phyloP scores from a whole-genome alignment of 64 coral and sea anemone genomes.

The Cladopsammia gracilis region DNA sequence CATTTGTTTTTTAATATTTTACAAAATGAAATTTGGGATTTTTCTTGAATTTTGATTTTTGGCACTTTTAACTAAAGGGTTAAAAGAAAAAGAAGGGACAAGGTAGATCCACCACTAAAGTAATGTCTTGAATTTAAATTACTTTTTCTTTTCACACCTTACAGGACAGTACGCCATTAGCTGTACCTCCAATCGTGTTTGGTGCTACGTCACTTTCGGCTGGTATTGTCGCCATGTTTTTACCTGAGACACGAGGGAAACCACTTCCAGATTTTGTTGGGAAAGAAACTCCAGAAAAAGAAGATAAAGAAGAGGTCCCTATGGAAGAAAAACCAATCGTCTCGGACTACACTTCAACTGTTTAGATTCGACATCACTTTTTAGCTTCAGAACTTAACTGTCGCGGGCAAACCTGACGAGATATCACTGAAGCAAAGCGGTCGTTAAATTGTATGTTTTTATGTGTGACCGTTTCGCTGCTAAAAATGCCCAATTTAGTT shows the following conservation, averaged over 20 bases:
- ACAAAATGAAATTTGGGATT: too few relatives aligned
- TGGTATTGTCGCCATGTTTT: slow-evolving; percentile 70
- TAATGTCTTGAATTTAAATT: neutral
- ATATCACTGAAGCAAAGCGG: too few relatives aligned
- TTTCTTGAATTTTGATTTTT: too few relatives aligned
- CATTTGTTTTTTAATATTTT: too few relatives aligned
- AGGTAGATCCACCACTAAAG: too few relatives aligned
- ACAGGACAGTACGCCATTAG: slow-evolving; percentile 77
- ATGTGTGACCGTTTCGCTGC: too few relatives aligned
- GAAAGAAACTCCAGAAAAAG: neutral
- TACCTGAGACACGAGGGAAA: slow-evolving; percentile 83
- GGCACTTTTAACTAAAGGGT: neutral
- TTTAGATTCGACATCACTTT: neutral
- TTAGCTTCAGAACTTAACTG: too few relatives aligned
- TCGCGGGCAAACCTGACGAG: too few relatives aligned
- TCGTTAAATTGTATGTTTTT: too few relatives aligned
- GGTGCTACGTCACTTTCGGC: slow-evolving; percentile 77
- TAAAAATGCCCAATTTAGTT: too few relatives aligned
- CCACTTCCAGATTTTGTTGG: slow-evolving; percentile 77
- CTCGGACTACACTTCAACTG: neutral
- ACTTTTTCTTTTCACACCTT: neutral
- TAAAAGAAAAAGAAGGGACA: too few relatives aligned
- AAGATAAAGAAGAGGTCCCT: neutral
- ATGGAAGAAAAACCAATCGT: neutral
- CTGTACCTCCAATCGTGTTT: slow-evolving; percentile 83